A percentile compares a stretch with the other conserved stretches of the same genome.
phyloP scores from a whole-genome alignment of 2,797 vertebrate species.

The Xenopus petersii region DNA sequence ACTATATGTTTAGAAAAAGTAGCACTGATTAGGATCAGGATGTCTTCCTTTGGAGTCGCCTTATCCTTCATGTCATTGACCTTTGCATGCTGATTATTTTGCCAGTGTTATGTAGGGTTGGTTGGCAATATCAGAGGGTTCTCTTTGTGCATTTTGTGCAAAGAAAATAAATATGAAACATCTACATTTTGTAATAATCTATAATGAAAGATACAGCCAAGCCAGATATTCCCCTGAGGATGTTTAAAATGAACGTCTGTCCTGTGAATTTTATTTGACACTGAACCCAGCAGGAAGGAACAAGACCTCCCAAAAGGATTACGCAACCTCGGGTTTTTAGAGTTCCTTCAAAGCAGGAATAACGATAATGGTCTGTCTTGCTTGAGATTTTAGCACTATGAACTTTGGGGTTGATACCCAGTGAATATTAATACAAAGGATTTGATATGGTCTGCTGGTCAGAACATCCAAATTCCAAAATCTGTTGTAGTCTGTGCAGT shows the following conservation, averaged over 20 bases:
- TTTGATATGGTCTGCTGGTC: constrained; percentile 70
- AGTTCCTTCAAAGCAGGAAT: constrained; percentile 10
- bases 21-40: constrained; percentile 62
- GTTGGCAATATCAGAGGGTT: constrained; percentile 48
- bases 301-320: not conserved
- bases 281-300: not conserved
- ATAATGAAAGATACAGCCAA: not conserved
- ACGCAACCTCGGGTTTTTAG: constrained; percentile 11
- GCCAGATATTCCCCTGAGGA: constrained; percentile 21
- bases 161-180: constrained; percentile 15
- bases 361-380: constrained; percentile 48
- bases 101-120: constrained; percentile 10
- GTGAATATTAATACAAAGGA: constrained; percentile 54
- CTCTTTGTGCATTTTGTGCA: constrained; percentile 22
- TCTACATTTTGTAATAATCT: constrained; percentile 7
- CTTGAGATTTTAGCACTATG: constrained; percentile 60
- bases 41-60: constrained; percentile 45
- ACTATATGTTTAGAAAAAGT: constrained; percentile 53
- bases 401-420: constrained; percentile 65
- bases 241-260: not conserved
- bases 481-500: constrained; percentile 52
- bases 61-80: constrained; percentile 28
- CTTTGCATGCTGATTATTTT: constrained; percentile 2
- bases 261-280: constrained; percentile 3
- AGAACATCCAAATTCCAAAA: constrained; percentile 58